A percentile compares a stretch with the other conserved stretches of the same genome.
These are phyloP conservation scores for Drosophila santomea DNA, from an alignment of 1,140 invertebrate species.

Conservation along the genomic window DNA sequence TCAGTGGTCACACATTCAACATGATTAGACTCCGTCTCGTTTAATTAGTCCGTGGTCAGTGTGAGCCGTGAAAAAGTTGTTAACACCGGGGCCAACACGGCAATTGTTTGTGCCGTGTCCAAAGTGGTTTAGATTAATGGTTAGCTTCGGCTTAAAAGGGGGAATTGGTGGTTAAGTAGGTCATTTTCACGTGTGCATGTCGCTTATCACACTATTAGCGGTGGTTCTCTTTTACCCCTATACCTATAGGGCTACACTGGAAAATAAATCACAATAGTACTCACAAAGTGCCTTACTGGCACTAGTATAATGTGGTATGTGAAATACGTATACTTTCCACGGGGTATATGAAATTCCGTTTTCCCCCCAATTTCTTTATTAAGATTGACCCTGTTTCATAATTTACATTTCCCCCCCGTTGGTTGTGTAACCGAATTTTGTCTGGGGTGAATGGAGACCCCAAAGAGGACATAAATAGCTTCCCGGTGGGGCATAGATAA, in stretches of 20 bases:
- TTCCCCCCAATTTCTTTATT: constrained; percentile 25
- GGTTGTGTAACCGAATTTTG: constrained; percentile 9
- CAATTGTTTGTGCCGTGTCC: constrained; percentile 52
- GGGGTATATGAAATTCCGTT: constrained; percentile 4
- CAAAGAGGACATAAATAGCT: constrained; percentile 74
- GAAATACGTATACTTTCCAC: background rate
- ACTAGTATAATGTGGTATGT: background rate
- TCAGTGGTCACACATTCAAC: constrained; percentile 71
- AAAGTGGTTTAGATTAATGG: constrained; percentile 54
- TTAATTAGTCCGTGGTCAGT: constrained; percentile 58
- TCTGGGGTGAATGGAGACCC: constrained; percentile 39
- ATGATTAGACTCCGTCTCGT: constrained; percentile 65
- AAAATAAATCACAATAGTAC: background rate
- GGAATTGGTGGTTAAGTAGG: constrained; percentile 24
- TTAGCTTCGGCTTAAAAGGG: constrained; percentile 8
- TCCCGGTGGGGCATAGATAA: constrained; percentile 74
- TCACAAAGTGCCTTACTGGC: too few species aligned
- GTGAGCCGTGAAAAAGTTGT: constrained; percentile 52
- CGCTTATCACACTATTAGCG: constrained; percentile 42
- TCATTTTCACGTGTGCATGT: constrained; percentile 54
- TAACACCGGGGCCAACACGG: constrained; percentile 37
- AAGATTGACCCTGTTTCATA: constrained; percentile 44
- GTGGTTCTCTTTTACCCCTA: constrained; percentile 4
- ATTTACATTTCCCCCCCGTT: constrained; percentile 33
- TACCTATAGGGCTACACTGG: constrained; percentile 2